A percentile compares a stretch with the other conserved stretches of the same genome.
These are phyloP conservation scores for Platycheirus albimanus DNA, from an alignment of 2,888 invertebrate genomes.

Conservation along the genomic window DNA sequence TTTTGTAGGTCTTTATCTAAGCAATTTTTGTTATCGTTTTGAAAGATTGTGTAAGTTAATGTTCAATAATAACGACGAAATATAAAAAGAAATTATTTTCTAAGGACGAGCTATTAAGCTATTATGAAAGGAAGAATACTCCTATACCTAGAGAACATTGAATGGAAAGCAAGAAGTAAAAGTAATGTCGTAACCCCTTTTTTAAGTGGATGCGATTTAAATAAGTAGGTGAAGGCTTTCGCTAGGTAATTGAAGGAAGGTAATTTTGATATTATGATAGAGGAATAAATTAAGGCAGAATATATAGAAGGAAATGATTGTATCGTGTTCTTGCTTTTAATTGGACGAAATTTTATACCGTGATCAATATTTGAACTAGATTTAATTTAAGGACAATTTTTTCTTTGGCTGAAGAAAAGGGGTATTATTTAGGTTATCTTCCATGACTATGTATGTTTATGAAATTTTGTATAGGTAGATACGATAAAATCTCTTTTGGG, in stretches of 20 bases:
- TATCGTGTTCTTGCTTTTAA: not conserved
- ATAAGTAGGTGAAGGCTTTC: constrained; percentile 23
- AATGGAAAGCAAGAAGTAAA: constrained; percentile 1
- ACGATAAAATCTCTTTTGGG: no score
- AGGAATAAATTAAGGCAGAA: not conserved
- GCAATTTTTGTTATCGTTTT: constrained; percentile 3
- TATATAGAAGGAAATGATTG: not conserved
- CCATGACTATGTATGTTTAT: no score
- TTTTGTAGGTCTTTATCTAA: not conserved
- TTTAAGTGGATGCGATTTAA: constrained; percentile 4
- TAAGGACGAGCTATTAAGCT: constrained; percentile 10
- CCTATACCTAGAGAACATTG: not conserved
- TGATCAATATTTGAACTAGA: no score
- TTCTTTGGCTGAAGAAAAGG: no score
- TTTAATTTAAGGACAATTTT: no score
- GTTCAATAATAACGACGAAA: constrained; percentile 6
- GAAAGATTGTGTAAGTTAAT: not conserved
- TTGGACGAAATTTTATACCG: not conserved
- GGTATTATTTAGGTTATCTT: no score
- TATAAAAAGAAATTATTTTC: constrained; percentile 12
- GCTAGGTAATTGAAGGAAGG: not conserved
- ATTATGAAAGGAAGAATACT: not conserved
- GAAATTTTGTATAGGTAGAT: no score
- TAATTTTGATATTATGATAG: not conserved
- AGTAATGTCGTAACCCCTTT: not conserved